These are phyloP conservation scores for Stramonita haemastoma DNA, from an alignment of 2,888 invertebrate genomes.

Conservation along the genomic window DNA sequence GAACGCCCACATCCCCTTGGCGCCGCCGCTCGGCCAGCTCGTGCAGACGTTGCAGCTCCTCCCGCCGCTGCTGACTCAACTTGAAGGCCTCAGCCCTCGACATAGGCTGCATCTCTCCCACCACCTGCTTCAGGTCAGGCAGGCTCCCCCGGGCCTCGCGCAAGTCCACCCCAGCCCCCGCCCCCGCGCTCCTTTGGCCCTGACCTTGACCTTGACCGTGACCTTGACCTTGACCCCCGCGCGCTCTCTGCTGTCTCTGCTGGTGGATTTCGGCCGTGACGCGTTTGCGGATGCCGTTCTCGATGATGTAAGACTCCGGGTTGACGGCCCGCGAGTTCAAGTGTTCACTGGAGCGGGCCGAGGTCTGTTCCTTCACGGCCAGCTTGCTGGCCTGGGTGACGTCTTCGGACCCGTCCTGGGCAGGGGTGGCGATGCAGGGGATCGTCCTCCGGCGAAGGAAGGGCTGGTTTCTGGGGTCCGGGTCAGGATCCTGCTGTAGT, in stretches of 20 bases:
- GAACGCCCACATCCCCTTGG: constrained; percentile 75
- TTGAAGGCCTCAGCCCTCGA: constrained; percentile 96
- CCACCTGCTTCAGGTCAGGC: constrained; percentile 86
- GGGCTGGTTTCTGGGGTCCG: constrained; percentile 62
- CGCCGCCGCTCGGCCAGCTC: constrained; percentile 79
- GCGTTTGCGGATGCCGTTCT: constrained; percentile 76
- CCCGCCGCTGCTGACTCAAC: constrained; percentile 83
- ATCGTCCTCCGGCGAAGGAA: constrained; percentile 72
- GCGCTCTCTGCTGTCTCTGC: constrained; percentile 33
- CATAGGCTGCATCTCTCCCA: constrained; percentile 87
- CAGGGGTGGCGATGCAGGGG: constrained; percentile 69
- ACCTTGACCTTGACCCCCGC: constrained; percentile 13
- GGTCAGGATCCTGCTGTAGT: not conserved
- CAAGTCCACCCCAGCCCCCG: constrained; percentile 52
- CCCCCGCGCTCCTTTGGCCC: not conserved
- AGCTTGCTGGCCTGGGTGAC: constrained; percentile 26
- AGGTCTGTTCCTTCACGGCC: constrained; percentile 56
- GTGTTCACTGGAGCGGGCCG: constrained; percentile 71
- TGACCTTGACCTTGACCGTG: not conserved
- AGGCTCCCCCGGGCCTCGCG: constrained; percentile 86
- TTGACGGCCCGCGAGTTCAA: constrained; percentile 58
- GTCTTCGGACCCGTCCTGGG: constrained; percentile 27
- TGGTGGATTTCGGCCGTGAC: constrained; percentile 67
- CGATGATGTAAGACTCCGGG: constrained; percentile 74
- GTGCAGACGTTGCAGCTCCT: constrained; percentile 94